A percentile compares a stretch with the other conserved stretches of the same genome.
Conservation (phyloP, 2,888 invertebrate genomes). For the Drosophila fulvimacula region DNA sequence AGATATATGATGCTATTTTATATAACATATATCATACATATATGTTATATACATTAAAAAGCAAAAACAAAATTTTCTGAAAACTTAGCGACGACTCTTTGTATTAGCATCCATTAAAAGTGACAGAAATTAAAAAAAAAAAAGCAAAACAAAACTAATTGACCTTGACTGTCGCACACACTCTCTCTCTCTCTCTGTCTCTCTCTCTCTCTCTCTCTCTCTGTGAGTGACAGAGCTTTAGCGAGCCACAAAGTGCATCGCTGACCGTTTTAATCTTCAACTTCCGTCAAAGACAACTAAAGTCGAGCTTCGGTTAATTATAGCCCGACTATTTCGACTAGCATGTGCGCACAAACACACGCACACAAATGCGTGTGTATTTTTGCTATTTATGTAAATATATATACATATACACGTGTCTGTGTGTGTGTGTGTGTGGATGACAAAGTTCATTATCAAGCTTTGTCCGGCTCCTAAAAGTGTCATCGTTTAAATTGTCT, state of each 20-base stretch:
- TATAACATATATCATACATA: not conserved
- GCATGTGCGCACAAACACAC: conserved; percentile 3
- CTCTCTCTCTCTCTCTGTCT: not conserved
- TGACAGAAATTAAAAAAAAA: conserved; percentile 54
- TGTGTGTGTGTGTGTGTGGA: conserved; percentile 2
- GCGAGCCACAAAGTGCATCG: conserved; percentile 66
- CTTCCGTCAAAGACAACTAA: conserved; percentile 62
- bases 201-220: no score
- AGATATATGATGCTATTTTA: not conserved
- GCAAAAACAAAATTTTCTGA: not conserved
- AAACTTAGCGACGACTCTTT: conserved; percentile 19
- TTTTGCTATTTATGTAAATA: no score
- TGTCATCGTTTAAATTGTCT: conserved; percentile 57
- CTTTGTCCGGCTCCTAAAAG: conserved; percentile 42
- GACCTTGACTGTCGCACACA: conserved; percentile 58
- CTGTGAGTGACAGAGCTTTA: conserved; percentile 6
- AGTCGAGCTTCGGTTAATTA: conserved; percentile 53
- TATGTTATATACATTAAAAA: not conserved
- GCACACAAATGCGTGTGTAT: not conserved
- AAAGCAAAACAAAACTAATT: conserved; percentile 58
- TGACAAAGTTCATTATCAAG: conserved; percentile 62
- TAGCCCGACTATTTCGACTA: conserved; percentile 33
- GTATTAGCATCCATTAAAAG: conserved; percentile 37
- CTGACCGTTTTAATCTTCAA: conserved; percentile 63
- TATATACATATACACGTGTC: not conserved